A percentile compares a stretch with the other conserved stretches of the same genome.
Evolutionary conservation across 2,113 vertebrate species (phyloP).

Genomic region (Rhabdornis inornatus): DNA sequence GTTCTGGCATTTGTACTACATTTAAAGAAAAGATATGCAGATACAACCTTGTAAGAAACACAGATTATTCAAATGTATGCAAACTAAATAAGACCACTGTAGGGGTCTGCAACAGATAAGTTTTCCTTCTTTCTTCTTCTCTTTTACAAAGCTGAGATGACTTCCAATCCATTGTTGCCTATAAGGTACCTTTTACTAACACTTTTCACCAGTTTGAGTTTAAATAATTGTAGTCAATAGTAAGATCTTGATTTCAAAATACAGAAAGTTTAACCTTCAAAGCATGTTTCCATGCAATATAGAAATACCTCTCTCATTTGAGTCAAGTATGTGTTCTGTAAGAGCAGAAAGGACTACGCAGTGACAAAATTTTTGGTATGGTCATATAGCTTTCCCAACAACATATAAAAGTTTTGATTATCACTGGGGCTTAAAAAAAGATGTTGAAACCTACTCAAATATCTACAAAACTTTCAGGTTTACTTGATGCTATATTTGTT

Average conservation of each 20-base stretch:
- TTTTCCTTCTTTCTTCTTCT: not conserved
- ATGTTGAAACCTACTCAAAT: not conserved
- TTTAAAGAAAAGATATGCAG: not conserved
- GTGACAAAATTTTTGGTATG: not conserved
- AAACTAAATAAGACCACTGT: not conserved
- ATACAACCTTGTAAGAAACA: not conserved
- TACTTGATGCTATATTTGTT: not conserved
- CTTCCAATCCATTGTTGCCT: not conserved
- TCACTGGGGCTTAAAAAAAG: not conserved
- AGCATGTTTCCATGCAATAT: not conserved
- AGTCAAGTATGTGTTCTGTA: not conserved
- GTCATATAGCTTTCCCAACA: not conserved
- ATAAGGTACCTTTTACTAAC: not conserved
- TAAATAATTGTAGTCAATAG: not conserved
- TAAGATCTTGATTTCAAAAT: not conserved
- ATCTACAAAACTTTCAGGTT: not conserved
- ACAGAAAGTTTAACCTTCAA: not conserved
- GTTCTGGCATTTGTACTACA: not conserved
- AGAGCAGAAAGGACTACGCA: not conserved
- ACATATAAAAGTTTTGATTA: not conserved
- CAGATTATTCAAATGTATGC: not conserved
- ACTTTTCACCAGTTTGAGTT: not conserved
- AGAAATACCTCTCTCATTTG: not conserved
- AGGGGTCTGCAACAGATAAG: not conserved
- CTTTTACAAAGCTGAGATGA: not conserved